These are phyloP conservation scores for Danio choprae DNA, from an alignment of 2,797 vertebrate species.

Conservation along the genomic window DNA sequence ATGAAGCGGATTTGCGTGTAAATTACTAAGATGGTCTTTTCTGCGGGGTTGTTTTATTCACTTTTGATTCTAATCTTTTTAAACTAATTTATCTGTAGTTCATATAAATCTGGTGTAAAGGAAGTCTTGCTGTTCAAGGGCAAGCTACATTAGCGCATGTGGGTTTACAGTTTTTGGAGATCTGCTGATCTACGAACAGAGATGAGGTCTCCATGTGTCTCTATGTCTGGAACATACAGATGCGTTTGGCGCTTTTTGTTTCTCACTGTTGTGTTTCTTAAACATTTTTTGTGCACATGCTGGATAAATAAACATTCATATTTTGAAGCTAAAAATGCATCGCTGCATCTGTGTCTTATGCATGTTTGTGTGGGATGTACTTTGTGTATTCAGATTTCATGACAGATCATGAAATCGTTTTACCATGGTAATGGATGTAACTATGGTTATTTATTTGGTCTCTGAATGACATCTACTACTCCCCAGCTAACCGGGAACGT, in stretches of 20 bases:
- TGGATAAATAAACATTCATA: constrained; percentile 65
- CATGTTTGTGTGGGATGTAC: constrained; percentile 37
- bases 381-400: constrained; percentile 48
- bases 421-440: too few relatives aligned
- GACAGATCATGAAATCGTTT: too few relatives aligned
- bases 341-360: constrained; percentile 35
- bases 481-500: too few relatives aligned
- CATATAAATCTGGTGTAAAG: background rate
- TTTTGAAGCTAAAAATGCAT: constrained; percentile 51
- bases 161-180: constrained; percentile 42
- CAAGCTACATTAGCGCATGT: constrained; percentile 7
- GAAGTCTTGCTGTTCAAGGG: constrained; percentile 1
- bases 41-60: background rate
- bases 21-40: constrained; percentile 7
- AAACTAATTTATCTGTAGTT: constrained; percentile 22
- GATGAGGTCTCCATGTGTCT: constrained; percentile 39
- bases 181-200: constrained; percentile 35
- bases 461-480: too few relatives aligned
- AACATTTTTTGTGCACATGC: constrained; percentile 67
- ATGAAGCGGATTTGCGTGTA: constrained; percentile 10
- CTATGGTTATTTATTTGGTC: too few relatives aligned
- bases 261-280: constrained; percentile 21
- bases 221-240: constrained; percentile 62
- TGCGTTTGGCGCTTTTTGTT: constrained; percentile 31
- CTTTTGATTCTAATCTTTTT: background rate